Evolutionary conservation across 2,113 vertebrate genomes (phyloP), one percentile per base, ranked within the genome.

Genomic region (Nothoprocta perdicaria): DNA sequence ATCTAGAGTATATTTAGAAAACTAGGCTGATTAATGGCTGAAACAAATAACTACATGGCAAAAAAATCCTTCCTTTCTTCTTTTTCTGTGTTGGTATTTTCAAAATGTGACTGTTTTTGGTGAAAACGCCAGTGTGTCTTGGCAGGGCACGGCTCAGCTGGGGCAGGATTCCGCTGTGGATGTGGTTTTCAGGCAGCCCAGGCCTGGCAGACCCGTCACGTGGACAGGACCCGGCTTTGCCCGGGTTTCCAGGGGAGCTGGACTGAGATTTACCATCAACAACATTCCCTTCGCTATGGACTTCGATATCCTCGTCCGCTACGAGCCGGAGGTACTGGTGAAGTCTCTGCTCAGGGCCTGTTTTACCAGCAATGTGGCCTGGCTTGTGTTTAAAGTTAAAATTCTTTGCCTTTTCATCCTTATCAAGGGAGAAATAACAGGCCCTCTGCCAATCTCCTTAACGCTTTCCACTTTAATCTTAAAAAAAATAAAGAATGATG

Each of bases 201-300:
- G 77, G 1, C 35, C 95, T 3, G 95, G 92, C 19, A 96, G 72
- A 12, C 92, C 97, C 5, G n/a, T 97, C 55, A 98, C 97, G 0
- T 98, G 98, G 98, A 98, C 98, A 0, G 98, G 98, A 22, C 96
- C 95, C 1, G 98, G 98, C 86, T 98, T 99, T 3, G 97, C 98
- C 53, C 96, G 96, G 0, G 92, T 98, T 46, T 94, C 96, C n/a
- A 96, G 98, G 0, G 97, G 98, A 38, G 95, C 97, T 8, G 98
- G 98, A 41, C 97, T 99, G 68, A 97, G 97, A 92, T 99, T 99
- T 95, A 91, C 90, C 3, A 90, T 98, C 72, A 95, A 77, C 92
- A 98, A 98, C 19, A 50, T 99, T 50, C 98, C 98, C 3, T 95
- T 96, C 72, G 97, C 98, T 2, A 97, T 98, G 96, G 96, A 98